Percentiles rank a stretch among this genome's conserved stretches.
phyloP scores from a whole-genome alignment of 1,140 invertebrate species.

The Lepidurus packardi region DNA sequence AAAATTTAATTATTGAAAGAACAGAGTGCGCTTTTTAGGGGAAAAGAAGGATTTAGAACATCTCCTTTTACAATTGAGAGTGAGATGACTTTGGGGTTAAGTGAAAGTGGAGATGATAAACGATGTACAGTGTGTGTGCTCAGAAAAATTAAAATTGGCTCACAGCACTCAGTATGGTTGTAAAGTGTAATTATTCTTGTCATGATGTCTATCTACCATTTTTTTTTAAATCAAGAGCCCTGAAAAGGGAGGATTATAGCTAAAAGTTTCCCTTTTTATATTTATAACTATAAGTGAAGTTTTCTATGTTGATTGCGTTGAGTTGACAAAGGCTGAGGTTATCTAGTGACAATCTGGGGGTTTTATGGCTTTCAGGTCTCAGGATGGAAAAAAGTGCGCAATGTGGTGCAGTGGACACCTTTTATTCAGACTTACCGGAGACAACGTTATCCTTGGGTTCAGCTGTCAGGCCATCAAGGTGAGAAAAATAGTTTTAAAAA shows the following conservation, averaged over 20 bases:
- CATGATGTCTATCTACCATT: neutral
- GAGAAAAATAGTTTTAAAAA: slow-evolving; percentile 25
- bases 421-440: slow-evolving; percentile 96
- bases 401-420: slow-evolving; percentile 90
- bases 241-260: slow-evolving; percentile 2
- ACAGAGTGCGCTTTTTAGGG: no score
- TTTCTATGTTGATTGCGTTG: slow-evolving; percentile 10
- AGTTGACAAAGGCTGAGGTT: slow-evolving; percentile 20
- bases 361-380: slow-evolving; percentile 66
- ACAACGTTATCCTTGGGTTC: slow-evolving; percentile 91
- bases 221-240: neutral
- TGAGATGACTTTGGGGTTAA: neutral
- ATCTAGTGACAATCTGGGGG: slow-evolving; percentile 29
- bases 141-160: neutral
- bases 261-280: neutral
- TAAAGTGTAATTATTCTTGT: slow-evolving; percentile 1
- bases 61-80: neutral
- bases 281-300: slow-evolving; percentile 12
- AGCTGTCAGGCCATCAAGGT: slow-evolving; percentile 83
- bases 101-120: neutral
- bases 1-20: no score
- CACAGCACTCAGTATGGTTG: neutral
- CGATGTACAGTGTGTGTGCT: neutral
- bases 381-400: slow-evolving; percentile 84
- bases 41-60: no score